Conservation (phyloP, 2,888 invertebrate species). For the Drosophila dives region DNA sequence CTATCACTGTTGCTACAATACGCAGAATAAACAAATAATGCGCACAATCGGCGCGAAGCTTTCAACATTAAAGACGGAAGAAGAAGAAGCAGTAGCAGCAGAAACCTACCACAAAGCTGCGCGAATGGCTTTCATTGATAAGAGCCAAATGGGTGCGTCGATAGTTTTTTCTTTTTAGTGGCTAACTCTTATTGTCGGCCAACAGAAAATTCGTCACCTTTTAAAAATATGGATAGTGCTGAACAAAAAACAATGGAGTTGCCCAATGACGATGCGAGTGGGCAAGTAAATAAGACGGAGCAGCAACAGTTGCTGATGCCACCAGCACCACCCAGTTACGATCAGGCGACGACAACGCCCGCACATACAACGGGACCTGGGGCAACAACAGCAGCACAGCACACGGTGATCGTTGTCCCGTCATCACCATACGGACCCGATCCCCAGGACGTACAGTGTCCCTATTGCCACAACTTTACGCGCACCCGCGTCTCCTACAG, state of each 20-base stretch:
- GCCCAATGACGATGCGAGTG: slow-evolving; percentile 28
- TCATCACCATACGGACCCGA: slow-evolving; percentile 83
- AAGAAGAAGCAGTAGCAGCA: background rate
- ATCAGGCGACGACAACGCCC: slow-evolving; percentile 71
- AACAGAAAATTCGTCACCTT: slow-evolving; percentile 49
- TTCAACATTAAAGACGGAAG: slow-evolving; percentile 17
- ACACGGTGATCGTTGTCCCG: slow-evolving; percentile 76
- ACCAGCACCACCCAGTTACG: slow-evolving; percentile 68
- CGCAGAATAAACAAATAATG: slow-evolving; percentile 52
- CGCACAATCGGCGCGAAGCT: slow-evolving; percentile 33
- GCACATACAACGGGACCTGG: slow-evolving; percentile 58
- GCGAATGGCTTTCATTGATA: slow-evolving; percentile 61
- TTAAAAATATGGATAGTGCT: slow-evolving; percentile 50
- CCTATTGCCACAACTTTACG: slow-evolving; percentile 85
- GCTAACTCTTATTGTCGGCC: slow-evolving; percentile 21
- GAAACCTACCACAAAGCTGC: slow-evolving; percentile 49
- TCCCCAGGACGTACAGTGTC: slow-evolving; percentile 85
- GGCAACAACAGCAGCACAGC: slow-evolving; percentile 31
- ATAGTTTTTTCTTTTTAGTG: slow-evolving; percentile 13
- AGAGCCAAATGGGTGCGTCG: slow-evolving; percentile 40
- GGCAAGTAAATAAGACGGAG: slow-evolving; percentile 40
- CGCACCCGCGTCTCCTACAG: slow-evolving; percentile 84
- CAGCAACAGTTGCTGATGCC: slow-evolving; percentile 54
- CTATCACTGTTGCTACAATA: background rate
- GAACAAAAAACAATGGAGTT: slow-evolving; percentile 64